Base-by-base conservation (phyloP, 2,888 invertebrate genomes). In the Rhagophthalmus giganteus region DNA sequence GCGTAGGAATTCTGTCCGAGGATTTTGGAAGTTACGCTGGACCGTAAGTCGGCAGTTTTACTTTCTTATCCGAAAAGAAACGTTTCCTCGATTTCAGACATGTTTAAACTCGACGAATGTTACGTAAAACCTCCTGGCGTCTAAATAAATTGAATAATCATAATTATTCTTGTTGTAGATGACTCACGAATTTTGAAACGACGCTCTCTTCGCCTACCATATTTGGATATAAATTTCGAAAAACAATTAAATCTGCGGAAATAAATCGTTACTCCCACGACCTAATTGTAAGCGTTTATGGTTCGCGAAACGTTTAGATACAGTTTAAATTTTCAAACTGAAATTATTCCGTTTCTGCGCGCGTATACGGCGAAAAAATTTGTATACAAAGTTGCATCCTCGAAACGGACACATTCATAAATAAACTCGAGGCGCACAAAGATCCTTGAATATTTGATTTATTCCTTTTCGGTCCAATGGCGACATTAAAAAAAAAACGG, bases 401-500 rank as follows among this genome's bases (percentile, higher is more conserved):
- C 20, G 7, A 20, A 20, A 12, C 4, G 11, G 10, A 31, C 12
- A 31, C 12, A 13, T 10, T 13, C 10, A 31, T 31, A 12, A 31
- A 31, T 31, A 10, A 31, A 31, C 13, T 3, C 31, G 7, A 31
- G 12, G 4, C 11, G 11, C 12, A 31, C 12, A 7, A 10, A 12
- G 13, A 12, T 31, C 31, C 31, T 31, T 31, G 31, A 31, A 31
- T 31, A 27, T 9, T 8, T 27, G 10, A 27, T 27, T 27, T 10
- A 8, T 12, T 31, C 31, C 31, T 11, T 31, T 31, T 31, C 13
- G 11, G 31, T 31, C 16, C 10, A 16, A 16, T 24, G 16, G 11
- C 20, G 20, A 34, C 34, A 20, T 20, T n/a, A n/a, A n/a, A 10
- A 11, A 10, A 32, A 32, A 32, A 32, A 14, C 14, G 6, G 15